Percentiles rank a stretch among this genome's conserved stretches.
Evolutionary conservation across 2,888 invertebrate species (phyloP).

Genomic region (Criorhina ranunculi): DNA sequence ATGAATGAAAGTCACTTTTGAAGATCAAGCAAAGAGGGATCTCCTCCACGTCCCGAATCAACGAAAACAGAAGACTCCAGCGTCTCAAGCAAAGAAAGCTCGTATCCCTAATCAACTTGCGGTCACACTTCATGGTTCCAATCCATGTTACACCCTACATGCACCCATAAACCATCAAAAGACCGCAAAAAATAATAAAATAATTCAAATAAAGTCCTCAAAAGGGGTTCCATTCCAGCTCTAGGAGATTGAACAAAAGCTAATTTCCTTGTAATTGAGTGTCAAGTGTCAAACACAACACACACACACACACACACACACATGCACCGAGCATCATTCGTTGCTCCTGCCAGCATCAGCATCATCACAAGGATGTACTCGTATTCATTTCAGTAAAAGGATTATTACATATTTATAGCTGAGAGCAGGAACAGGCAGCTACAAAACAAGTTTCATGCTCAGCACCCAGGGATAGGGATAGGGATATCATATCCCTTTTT

Average conservation of each 20-base stretch:
- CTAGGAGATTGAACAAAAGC: slow-evolving; percentile 47
- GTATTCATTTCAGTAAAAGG: slow-evolving; percentile 75
- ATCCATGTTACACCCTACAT: no score
- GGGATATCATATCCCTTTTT: slow-evolving; percentile 47
- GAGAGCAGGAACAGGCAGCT: slow-evolving; percentile 41
- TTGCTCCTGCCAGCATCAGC: slow-evolving; percentile 57
- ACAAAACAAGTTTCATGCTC: slow-evolving; percentile 47
- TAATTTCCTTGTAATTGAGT: slow-evolving; percentile 75
- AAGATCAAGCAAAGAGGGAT: no score
- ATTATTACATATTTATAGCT: slow-evolving; percentile 72
- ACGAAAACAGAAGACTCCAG: no score
- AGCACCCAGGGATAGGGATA: slow-evolving; percentile 21
- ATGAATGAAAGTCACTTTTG: no score
- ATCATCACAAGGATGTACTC: slow-evolving; percentile 65
- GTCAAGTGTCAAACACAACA: slow-evolving; percentile 72
- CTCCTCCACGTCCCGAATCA: no score
- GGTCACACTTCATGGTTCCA: no score
- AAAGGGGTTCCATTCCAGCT: slow-evolving; percentile 49
- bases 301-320: slow-evolving; percentile 44
- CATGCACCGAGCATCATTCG: slow-evolving; percentile 54
- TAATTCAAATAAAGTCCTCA: slow-evolving; percentile 10
- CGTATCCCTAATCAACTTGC: no score
- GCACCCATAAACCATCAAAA: no score
- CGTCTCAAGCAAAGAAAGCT: no score
- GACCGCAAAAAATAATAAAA: slow-evolving; percentile 9